Conservation (phyloP, 2,113 vertebrate genomes). For the Trinectes maculatus region DNA sequence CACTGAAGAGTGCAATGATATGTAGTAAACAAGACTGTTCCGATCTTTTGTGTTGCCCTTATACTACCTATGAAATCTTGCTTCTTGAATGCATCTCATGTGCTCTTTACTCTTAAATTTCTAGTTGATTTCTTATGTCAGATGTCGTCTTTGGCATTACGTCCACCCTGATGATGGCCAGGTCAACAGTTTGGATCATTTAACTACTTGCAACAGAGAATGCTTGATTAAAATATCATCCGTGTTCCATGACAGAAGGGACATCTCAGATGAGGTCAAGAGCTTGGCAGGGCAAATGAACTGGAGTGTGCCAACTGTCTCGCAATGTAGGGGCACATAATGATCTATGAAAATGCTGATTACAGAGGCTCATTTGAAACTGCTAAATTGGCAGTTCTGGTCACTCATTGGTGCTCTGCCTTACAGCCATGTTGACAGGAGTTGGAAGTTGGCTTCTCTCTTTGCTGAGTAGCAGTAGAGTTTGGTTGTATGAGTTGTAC, state of each 20-base stretch:
- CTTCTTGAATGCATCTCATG: neutral
- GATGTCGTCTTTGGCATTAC: neutral
- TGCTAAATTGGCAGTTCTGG: constrained; percentile 20
- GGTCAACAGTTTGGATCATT: neutral
- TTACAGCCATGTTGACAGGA: neutral
- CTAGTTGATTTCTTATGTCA: neutral
- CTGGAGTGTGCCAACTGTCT: constrained; percentile 10
- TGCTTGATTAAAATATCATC: neutral
- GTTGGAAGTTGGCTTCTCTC: neutral
- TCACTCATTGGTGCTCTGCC: neutral
- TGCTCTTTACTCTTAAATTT: neutral
- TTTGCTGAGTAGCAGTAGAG: neutral
- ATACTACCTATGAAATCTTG: neutral
- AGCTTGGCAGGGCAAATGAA: constrained; percentile 5
- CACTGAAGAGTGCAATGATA: no score
- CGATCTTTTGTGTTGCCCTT: neutral
- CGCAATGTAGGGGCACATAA: neutral
- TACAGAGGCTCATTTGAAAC: neutral
- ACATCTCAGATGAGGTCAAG: neutral
- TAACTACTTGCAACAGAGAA: neutral
- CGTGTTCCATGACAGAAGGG: neutral
- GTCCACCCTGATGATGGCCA: constrained; percentile 5
- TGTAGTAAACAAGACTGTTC: neutral
- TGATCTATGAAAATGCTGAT: neutral
- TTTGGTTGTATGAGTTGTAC: neutral